Conservation (phyloP, 2,113 vertebrate species). For the Gulo gulo region DNA sequence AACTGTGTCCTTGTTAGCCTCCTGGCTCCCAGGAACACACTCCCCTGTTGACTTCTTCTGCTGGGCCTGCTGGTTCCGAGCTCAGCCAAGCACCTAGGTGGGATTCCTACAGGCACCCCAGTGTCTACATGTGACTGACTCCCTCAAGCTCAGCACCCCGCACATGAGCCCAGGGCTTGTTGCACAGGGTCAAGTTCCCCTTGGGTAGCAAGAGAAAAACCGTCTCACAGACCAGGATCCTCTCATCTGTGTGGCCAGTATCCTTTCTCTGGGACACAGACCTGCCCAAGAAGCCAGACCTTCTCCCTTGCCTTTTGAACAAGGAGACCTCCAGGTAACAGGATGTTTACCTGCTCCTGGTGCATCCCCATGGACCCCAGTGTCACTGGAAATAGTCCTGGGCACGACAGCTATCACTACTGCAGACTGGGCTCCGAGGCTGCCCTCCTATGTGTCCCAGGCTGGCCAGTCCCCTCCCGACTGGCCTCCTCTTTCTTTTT, state of each 20-base stretch:
- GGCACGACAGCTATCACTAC: accelerated
- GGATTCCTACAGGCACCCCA: neutral
- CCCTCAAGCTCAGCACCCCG: neutral
- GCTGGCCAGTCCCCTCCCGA: neutral
- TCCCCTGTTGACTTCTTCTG: neutral
- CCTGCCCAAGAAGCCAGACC: neutral
- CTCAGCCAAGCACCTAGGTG: neutral
- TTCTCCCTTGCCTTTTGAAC: neutral
- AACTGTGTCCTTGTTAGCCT: neutral
- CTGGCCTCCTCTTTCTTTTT: too few species aligned
- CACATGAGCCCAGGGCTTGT: neutral
- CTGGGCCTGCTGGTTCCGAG: neutral
- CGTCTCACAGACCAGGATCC: neutral
- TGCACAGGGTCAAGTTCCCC: neutral
- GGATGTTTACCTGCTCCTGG: neutral
- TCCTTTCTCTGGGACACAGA: neutral
- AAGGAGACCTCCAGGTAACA: neutral
- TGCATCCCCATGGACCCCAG: neutral
- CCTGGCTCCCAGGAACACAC: neutral
- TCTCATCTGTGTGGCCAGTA: neutral
- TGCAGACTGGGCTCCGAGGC: neutral
- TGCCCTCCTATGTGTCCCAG: neutral
- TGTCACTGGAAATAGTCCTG: neutral
- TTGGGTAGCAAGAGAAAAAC: neutral
- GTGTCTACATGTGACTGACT: neutral